phyloP scores from a whole-genome alignment of 2,797 vertebrate genomes.

The Sebastes oblongus region DNA sequence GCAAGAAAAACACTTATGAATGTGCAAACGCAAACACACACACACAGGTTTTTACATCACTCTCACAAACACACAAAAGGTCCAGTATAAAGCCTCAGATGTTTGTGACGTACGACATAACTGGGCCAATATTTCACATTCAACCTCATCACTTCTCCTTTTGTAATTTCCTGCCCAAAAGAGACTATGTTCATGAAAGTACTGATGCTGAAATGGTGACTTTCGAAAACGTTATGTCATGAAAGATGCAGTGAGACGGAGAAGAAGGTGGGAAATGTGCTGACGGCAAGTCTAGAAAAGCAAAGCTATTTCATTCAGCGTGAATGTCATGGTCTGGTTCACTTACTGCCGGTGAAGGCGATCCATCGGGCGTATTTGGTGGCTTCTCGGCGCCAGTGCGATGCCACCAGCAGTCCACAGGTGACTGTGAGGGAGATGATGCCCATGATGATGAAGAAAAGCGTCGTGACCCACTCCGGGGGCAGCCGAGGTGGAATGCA shows the following conservation, averaged over 20 bases:
- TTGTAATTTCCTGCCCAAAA: not conserved
- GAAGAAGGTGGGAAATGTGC: slow-evolving; percentile 9
- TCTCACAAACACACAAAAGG: slow-evolving; percentile 7
- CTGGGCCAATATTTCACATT: slow-evolving; percentile 1
- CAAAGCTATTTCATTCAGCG: not conserved
- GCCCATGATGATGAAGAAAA: slow-evolving; percentile 99
- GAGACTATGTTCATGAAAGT: not conserved
- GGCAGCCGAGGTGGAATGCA: slow-evolving; percentile 98
- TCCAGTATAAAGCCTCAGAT: not conserved
- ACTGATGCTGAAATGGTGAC: not conserved
- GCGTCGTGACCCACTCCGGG: slow-evolving; percentile 98
- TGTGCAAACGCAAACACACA: not conserved
- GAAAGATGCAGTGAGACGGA: slow-evolving; percentile 11
- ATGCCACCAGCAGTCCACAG: slow-evolving; percentile 96
- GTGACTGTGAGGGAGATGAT: slow-evolving; percentile 99
- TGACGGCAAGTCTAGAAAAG: not conserved
- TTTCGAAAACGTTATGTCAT: slow-evolving; percentile 12
- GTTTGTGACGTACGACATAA: not conserved
- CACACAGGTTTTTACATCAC: not conserved
- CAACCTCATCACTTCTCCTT: not conserved
- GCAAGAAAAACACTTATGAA: slow-evolving; percentile 22
- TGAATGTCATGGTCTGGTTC: not conserved
- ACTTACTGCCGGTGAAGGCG: slow-evolving; percentile 83
- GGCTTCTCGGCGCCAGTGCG: slow-evolving; percentile 98
- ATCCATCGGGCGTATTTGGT: slow-evolving; percentile 90